Evolutionary conservation across 2,888 invertebrate genomes (phyloP).

Genomic region (Chloroclystis v-ata): DNA sequence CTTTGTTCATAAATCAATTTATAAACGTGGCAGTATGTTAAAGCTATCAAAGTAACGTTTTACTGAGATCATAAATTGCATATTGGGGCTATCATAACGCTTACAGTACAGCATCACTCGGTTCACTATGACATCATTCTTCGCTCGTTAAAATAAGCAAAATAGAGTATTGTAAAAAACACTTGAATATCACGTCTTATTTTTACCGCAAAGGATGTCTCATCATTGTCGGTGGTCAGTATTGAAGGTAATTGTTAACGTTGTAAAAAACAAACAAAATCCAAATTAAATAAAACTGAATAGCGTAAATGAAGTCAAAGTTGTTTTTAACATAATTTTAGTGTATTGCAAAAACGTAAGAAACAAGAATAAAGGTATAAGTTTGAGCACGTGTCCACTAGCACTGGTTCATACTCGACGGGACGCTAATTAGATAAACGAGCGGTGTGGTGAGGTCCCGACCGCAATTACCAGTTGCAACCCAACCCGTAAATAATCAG

Average conservation of each 20-base stretch:
- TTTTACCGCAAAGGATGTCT: neutral
- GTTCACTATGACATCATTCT: constrained; percentile 16
- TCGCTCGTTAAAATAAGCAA: constrained; percentile 10
- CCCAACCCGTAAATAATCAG: constrained; percentile 68
- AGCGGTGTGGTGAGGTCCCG: constrained; percentile 65
- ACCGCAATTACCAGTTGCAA: constrained; percentile 70
- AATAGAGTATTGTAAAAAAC: neutral
- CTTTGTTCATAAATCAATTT: constrained; percentile 26
- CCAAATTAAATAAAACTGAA: too few species aligned
- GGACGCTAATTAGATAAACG: constrained; percentile 75
- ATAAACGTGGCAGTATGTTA: constrained; percentile 24
- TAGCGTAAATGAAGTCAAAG: too few species aligned
- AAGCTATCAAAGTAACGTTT: constrained; percentile 16
- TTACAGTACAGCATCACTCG: constrained; percentile 3
- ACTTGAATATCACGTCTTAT: neutral
- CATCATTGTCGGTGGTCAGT: neutral
- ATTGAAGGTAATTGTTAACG: too few species aligned
- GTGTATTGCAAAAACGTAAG: neutral
- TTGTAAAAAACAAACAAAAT: too few species aligned
- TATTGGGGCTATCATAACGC: constrained; percentile 17
- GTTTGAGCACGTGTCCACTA: constrained; percentile 12
- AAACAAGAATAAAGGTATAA: neutral
- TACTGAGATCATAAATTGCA: constrained; percentile 19
- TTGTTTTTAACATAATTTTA: too few species aligned
- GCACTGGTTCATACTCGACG: constrained; percentile 37